phyloP scores from a whole-genome alignment of 1,140 invertebrate genomes.

The Lordiphosa mommai region DNA sequence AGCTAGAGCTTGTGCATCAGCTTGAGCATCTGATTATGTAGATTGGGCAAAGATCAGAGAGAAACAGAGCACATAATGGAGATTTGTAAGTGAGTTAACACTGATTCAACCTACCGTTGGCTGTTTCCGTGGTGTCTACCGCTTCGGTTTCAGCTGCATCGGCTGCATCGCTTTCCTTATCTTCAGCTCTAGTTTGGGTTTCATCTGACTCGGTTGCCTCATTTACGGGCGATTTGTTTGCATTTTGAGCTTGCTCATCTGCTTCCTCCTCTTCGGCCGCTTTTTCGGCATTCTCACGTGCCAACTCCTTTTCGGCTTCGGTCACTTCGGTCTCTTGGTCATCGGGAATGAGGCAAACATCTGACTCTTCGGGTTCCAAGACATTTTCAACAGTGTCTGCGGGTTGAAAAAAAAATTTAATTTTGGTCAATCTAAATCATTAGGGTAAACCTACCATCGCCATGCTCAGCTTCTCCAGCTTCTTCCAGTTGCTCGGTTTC shows the following conservation, averaged over 20 bases:
- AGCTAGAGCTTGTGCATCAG: conserved; percentile 50
- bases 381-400: conserved; percentile 71
- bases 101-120: conserved; percentile 35
- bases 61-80: not conserved
- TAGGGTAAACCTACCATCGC: conserved; percentile 42
- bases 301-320: conserved; percentile 83
- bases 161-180: conserved; percentile 11
- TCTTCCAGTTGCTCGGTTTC: conserved; percentile 30
- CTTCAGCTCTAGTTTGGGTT: not conserved
- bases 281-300: conserved; percentile 81
- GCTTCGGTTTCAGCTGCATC: not conserved
- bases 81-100: not conserved
- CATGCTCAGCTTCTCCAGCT: conserved; percentile 51
- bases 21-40: conserved; percentile 41
- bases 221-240: conserved; percentile 31
- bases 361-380: conserved; percentile 71
- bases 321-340: conserved; percentile 83
- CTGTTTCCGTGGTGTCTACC: conserved; percentile 13
- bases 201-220: conserved; percentile 4
- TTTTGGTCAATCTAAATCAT: not conserved
- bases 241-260: conserved; percentile 41
- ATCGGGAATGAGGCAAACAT: conserved; percentile 76
- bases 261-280: conserved; percentile 60
- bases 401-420: not conserved
- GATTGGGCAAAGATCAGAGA: conserved; percentile 7